Evolutionary conservation across 1,140 invertebrate species (phyloP).

Genomic region (Thrips palmi): DNA sequence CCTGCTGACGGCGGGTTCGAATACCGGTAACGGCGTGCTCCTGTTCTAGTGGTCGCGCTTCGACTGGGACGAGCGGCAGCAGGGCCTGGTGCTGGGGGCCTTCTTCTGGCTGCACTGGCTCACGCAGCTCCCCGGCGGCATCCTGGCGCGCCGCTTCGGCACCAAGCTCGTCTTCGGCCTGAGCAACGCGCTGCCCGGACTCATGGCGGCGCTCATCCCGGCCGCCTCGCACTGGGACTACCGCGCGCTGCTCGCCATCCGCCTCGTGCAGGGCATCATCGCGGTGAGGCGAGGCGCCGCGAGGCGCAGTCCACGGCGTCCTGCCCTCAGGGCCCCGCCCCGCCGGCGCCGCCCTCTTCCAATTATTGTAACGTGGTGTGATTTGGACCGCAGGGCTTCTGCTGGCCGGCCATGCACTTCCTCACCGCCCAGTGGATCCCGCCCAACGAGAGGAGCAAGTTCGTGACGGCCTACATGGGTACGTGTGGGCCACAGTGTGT

Average conservation of each 20-base stretch:
- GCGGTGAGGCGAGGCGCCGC: slow-evolving; percentile 42
- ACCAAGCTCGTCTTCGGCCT: slow-evolving; percentile 50
- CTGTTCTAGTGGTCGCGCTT: too few relatives aligned
- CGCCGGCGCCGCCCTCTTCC: too few relatives aligned
- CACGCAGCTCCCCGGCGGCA: slow-evolving; percentile 53
- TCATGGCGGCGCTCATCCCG: slow-evolving; percentile 54
- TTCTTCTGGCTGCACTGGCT: slow-evolving; percentile 60
- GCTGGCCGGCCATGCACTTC: slow-evolving; percentile 66
- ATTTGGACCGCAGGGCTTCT: slow-evolving; percentile 40
- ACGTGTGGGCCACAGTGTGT: too few relatives aligned
- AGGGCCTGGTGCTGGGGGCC: slow-evolving; percentile 45
- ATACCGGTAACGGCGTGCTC: too few relatives aligned
- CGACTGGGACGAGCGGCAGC: slow-evolving; percentile 44
- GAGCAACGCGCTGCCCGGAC: slow-evolving; percentile 42
- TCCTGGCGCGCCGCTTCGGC: slow-evolving; percentile 46
- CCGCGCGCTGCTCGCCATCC: slow-evolving; percentile 35
- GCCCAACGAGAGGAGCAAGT: slow-evolving; percentile 54
- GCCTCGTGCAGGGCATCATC: slow-evolving; percentile 51
- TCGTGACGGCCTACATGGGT: slow-evolving; percentile 50
- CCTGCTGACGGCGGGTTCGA: too few relatives aligned
- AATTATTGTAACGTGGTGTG: too few relatives aligned
- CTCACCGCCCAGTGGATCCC: slow-evolving; percentile 72
- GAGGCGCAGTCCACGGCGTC: too few relatives aligned
- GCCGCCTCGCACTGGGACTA: slow-evolving; percentile 36
- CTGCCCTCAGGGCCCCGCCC: too few relatives aligned